Base-by-base conservation (phyloP, 1,140 invertebrate genomes). In the silkworm (Bombyx mori) region DNA sequence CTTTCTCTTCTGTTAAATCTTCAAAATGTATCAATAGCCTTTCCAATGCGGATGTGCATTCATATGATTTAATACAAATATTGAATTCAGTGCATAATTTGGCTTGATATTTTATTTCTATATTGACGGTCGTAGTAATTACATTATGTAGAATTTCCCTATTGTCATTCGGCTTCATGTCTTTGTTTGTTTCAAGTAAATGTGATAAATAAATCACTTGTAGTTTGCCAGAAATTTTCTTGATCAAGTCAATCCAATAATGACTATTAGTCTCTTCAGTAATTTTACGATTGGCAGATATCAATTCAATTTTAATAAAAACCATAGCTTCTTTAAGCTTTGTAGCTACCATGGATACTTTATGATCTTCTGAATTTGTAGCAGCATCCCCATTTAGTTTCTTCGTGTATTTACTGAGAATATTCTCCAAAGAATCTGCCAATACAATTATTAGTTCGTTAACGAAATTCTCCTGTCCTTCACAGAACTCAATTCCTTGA, bases 151-250 rank as follows among this genome's bases (percentile, higher is more conserved):
- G 4, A 79, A 49, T 26, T 57, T 62, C 26, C 26, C 2, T 35
- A 35, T 3, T 35, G 4, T 35, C 0, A 35, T 35, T 35, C 26
- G 26, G 4, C 4, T 35, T 35, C 0, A 5, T 5, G 26, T 35
- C 26, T 35, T 62, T 71, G 58, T 58, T 68, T 8, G 63, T 43
- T 53, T 51, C 54, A 7, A 44, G 57, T 26, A 63, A 44, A 18
- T 62, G 54, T 8, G 44, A 48, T 1, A 12, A 18, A 35, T 62
- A 44, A 5, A 69, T 64, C 52, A 75, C 61, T 59, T 81, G 79
- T 51, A 75, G 78, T 60, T 66, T 73, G 1, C 63, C 62, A 49
- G 62, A 73, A 10, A 83, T 77, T 60, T 67, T 83, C 54, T 85
- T 85, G 6, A 83, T 58, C 9, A 69, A n/a, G 26, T 71, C 62